These are phyloP conservation scores for Urocyon cinereoargenteus DNA, from an alignment of 2,797 vertebrate species.

Conservation along the genomic window DNA sequence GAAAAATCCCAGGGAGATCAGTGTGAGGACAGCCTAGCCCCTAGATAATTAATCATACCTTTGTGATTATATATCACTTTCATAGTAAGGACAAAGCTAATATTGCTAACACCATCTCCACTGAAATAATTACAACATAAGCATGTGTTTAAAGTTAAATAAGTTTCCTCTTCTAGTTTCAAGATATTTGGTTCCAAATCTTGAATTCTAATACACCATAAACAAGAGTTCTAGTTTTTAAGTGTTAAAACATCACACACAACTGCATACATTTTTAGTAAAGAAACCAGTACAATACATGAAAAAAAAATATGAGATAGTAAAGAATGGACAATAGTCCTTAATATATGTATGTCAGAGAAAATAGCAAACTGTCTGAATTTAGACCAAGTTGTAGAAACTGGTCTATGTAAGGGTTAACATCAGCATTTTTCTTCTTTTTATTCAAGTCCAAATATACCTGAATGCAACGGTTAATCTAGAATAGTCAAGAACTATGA, in stretches of 20 bases:
- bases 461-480: constrained; percentile 32
- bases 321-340: not conserved
- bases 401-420: not conserved
- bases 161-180: not conserved
- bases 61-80: not conserved
- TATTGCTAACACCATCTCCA: not conserved
- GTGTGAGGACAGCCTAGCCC: not conserved
- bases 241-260: not conserved
- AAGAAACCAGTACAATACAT: not conserved
- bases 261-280: not conserved
- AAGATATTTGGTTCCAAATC: not conserved
- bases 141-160: not conserved
- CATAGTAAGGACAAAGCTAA: not conserved
- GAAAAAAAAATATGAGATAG: not conserved
- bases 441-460: not conserved
- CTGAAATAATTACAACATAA: constrained; percentile 10
- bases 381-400: not conserved
- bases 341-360: not conserved
- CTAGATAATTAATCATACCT: not conserved
- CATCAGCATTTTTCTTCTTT: not conserved
- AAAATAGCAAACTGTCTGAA: not conserved
- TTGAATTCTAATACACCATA: not conserved
- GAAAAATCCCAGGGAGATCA: not conserved
- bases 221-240: not conserved
- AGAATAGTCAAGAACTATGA: constrained; percentile 47